Evolutionary conservation across 2,797 vertebrate species (phyloP), one percentile per base, ranked within the genome.

Genomic region (Enteromius afrohamiltoni): DNA sequence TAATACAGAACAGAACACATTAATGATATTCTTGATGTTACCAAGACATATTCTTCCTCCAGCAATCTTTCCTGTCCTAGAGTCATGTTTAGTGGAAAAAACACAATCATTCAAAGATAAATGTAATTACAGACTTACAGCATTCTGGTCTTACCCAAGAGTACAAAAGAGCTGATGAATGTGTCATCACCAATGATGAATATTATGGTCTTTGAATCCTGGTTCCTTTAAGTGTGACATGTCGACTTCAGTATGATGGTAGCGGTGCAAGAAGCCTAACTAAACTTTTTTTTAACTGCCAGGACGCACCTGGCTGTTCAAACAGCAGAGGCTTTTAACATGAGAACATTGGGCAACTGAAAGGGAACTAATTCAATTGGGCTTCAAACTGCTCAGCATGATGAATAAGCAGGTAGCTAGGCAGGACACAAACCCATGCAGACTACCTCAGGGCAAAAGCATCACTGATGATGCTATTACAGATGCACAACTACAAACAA

Each of bases 251-350:
- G 74, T 71, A 45, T 76, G 70, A 76, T 73, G 75, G 40, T 70
- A 71, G 37, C 17, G 34, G 67, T 60, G 70, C 64, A 55, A 79
- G 77, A 70, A 60, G 49, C 70, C 75, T 19, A 68, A 71, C 78
- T 67, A 79, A 78, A 83, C 37, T 65, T 73, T 82, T 82, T 78
- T 51, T 78, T 78, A 65, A 82, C 80, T 70, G 58, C 62, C 71
- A 78, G 70, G 37, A 67, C 14, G 58, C 79, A 23, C 55, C 78
- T 64, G 49, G 64, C 85, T 88, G 83, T 77, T 85, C 51, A 86
- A 88, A 86, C 77, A 86, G 71, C 49, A 77, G 77, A 83, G 75
- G 87, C 85, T 86, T 85, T 86, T 86, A 88, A 83, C 82, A 77
- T 80, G 40, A 80, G 82, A 84, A 84, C 79, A 84, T 78, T 80